phyloP scores from a whole-genome alignment of 2,888 invertebrate species.

The Muschampia plurimacula region DNA sequence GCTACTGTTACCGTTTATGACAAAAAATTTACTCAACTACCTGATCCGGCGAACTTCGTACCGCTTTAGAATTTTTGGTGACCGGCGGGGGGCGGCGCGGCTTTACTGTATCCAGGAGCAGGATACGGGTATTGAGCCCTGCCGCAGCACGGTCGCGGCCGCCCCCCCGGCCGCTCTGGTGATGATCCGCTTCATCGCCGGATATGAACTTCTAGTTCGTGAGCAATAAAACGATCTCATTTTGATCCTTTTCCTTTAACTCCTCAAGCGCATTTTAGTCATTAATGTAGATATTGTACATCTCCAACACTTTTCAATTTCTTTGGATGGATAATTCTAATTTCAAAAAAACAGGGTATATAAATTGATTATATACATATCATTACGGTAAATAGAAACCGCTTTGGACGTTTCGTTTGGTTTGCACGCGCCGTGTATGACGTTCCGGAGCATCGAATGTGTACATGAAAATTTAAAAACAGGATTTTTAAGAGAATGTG shows the following conservation, averaged over 20 bases:
- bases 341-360: slow-evolving; percentile 82
- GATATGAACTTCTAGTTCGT: slow-evolving; percentile 46
- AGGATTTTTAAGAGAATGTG: slow-evolving; percentile 85
- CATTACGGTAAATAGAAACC: slow-evolving; percentile 70
- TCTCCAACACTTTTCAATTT: slow-evolving; percentile 56
- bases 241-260: slow-evolving; percentile 60
- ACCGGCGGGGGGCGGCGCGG: slow-evolving; percentile 91
- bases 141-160: slow-evolving; percentile 52
- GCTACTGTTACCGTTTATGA: no score
- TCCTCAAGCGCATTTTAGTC: slow-evolving; percentile 61
- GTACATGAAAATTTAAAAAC: slow-evolving; percentile 80
- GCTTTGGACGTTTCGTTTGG: slow-evolving; percentile 58
- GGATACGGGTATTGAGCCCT: slow-evolving; percentile 79
- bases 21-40: no score
- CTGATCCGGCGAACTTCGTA: no score
- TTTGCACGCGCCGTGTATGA: slow-evolving; percentile 66
- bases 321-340: slow-evolving; percentile 61
- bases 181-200: slow-evolving; percentile 45
- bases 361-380: slow-evolving; percentile 80
- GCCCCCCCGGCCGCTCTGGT: slow-evolving; percentile 47
- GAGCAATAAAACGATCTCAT: slow-evolving; percentile 68
- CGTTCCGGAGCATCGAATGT: slow-evolving; percentile 68
- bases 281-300: slow-evolving; percentile 63
- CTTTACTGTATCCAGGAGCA: slow-evolving; percentile 80
- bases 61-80: no score